These are phyloP conservation scores for Anoplopoma fimbria DNA, from an alignment of 2,113 vertebrate species.

Conservation along the genomic window DNA sequence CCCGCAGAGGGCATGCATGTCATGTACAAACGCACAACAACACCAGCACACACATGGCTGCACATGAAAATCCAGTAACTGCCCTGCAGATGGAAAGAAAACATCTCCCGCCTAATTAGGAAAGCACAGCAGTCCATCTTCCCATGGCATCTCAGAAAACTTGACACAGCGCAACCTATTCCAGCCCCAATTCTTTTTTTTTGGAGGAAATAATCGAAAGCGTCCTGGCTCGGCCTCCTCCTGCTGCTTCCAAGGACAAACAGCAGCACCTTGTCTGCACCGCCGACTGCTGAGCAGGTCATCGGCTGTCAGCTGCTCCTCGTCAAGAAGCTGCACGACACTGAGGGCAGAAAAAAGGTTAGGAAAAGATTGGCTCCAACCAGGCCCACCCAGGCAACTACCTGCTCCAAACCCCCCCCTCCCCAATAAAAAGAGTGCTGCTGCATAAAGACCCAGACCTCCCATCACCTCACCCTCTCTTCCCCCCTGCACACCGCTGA, in stretches of 20 bases:
- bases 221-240: conserved; percentile 35
- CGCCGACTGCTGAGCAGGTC: conserved; percentile 54
- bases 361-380: conserved; percentile 39
- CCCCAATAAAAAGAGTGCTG: conserved; percentile 20
- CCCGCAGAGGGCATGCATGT: conserved; percentile 58
- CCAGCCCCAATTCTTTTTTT: background rate
- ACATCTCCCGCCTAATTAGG: conserved; percentile 63
- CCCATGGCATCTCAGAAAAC: conserved; percentile 38
- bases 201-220: conserved; percentile 35
- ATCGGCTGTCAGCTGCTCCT: conserved; percentile 55
- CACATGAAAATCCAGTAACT: conserved; percentile 3
- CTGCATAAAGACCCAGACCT: conserved; percentile 40
- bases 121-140: conserved; percentile 57
- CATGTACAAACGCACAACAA: conserved; percentile 20
- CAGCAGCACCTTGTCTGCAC: conserved; percentile 37
- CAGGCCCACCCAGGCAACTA: conserved; percentile 42
- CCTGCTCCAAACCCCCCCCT: background rate
- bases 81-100: conserved; percentile 47
- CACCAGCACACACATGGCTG: conserved; percentile 26
- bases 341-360: conserved; percentile 29
- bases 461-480: conserved; percentile 14
- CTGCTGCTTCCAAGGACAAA: conserved; percentile 67
- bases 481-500: conserved; percentile 16
- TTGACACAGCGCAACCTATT: conserved; percentile 45
- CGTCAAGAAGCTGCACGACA: conserved; percentile 48